These are phyloP conservation scores for Spodoptera littoralis DNA, from an alignment of 2,888 invertebrate genomes.

Conservation along the genomic window DNA sequence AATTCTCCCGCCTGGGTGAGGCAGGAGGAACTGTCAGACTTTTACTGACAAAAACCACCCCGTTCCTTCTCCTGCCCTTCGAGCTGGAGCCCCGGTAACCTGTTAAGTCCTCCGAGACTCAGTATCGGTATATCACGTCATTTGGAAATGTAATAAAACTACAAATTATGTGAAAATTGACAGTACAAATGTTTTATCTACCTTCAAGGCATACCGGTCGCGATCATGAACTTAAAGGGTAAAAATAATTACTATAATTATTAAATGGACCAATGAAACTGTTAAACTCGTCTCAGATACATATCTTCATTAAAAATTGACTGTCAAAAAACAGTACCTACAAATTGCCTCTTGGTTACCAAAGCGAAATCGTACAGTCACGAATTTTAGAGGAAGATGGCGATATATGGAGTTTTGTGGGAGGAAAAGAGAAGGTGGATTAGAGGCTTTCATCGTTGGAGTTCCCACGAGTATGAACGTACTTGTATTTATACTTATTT, in stretches of 20 bases:
- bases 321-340: slow-evolving; percentile 63
- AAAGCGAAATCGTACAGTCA: slow-evolving; percentile 79
- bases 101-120: no score
- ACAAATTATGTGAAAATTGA: no score
- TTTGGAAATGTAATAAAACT: no score
- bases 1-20: no score
- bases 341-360: slow-evolving; percentile 67
- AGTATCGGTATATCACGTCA: no score
- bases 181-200: no score
- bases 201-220: no score
- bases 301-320: slow-evolving; percentile 67
- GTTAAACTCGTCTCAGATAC: slow-evolving; percentile 49
- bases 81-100: no score
- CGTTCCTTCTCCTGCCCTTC: no score
- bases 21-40: no score
- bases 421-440: slow-evolving; percentile 52
- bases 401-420: slow-evolving; percentile 22
- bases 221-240: no score
- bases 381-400: slow-evolving; percentile 73
- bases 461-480: slow-evolving; percentile 72
- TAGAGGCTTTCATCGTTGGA: slow-evolving; percentile 61
- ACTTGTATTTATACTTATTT: slow-evolving; percentile 25
- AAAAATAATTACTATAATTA: slow-evolving; percentile 20
- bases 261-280: slow-evolving; percentile 22
- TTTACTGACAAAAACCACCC: no score